A percentile compares a stretch with the other conserved stretches of the same genome.
Evolutionary conservation across 2,888 invertebrate genomes (phyloP).

Genomic region (Crocallis elinguaria): DNA sequence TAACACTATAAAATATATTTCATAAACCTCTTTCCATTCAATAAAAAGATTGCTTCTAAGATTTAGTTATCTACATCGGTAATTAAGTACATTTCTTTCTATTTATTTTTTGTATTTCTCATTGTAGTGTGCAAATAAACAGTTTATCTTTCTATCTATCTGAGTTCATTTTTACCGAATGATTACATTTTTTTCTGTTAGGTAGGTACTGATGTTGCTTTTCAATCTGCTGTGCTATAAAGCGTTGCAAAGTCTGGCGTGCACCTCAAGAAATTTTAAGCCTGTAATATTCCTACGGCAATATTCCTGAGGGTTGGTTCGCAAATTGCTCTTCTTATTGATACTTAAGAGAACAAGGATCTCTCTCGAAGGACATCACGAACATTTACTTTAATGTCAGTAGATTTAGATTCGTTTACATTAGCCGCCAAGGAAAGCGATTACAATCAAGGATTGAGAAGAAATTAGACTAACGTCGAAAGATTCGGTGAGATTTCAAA

Average conservation of each 20-base stretch:
- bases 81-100: too few species aligned
- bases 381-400: constrained; percentile 1
- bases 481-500: neutral
- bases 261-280: neutral
- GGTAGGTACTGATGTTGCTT: too few species aligned
- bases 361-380: neutral
- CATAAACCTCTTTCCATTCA: too few species aligned
- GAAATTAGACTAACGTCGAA: neutral
- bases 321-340: constrained; percentile 24
- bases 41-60: too few species aligned
- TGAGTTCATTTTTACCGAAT: too few species aligned
- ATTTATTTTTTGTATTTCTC: too few species aligned
- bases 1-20: too few species aligned
- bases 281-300: neutral
- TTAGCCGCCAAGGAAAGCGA: too few species aligned
- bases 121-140: too few species aligned
- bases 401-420: neutral
- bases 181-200: too few species aligned
- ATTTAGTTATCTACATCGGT: too few species aligned
- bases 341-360: neutral
- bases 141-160: too few species aligned
- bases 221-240: neutral
- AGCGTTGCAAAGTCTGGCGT: neutral
- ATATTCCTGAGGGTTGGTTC: constrained; percentile 12
- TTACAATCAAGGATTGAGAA: neutral